Evolutionary conservation across 1,140 invertebrate genomes (phyloP).

Genomic region (Leptoteleia sp.): DNA sequence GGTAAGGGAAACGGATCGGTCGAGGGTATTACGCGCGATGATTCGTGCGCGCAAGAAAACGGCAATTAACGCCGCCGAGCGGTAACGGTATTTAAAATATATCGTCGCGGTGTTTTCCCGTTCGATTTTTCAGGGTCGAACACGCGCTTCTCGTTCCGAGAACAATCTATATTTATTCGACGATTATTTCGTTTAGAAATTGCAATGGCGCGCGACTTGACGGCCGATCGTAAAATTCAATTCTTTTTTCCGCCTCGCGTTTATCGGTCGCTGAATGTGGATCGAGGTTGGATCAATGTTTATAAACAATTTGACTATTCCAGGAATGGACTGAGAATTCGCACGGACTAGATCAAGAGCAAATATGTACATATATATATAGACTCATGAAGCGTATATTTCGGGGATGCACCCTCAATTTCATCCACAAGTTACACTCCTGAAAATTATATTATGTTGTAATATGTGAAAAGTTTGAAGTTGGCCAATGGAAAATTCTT

Average conservation of each 20-base stretch:
- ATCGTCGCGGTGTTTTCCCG: constrained; percentile 26
- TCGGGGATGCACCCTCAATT: no score
- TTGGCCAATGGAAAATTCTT: no score
- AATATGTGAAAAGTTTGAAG: no score
- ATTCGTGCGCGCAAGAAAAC: constrained; percentile 18
- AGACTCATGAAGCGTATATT: no score
- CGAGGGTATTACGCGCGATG: constrained; percentile 11
- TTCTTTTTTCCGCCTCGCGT: constrained; percentile 11
- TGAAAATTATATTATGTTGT: no score
- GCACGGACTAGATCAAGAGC: no score
- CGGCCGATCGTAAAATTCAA: constrained; percentile 26
- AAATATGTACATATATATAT: no score
- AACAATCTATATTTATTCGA: constrained; percentile 26
- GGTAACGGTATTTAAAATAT: constrained; percentile 43
- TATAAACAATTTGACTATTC: constrained; percentile 41
- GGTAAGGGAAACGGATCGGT: no score
- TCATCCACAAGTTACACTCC: no score
- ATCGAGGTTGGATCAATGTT: constrained; percentile 28
- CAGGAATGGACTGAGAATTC: constrained; percentile 10
- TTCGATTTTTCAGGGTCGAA: constrained; percentile 53
- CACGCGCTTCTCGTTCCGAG: constrained; percentile 20
- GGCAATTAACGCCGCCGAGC: constrained; percentile 19
- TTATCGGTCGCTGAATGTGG: constrained; percentile 28
- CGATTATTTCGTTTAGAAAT: constrained; percentile 38
- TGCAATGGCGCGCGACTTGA: constrained; percentile 1